Evolutionary conservation across 2,797 vertebrate genomes (phyloP).

Genomic region (Allobates femoralis): DNA sequence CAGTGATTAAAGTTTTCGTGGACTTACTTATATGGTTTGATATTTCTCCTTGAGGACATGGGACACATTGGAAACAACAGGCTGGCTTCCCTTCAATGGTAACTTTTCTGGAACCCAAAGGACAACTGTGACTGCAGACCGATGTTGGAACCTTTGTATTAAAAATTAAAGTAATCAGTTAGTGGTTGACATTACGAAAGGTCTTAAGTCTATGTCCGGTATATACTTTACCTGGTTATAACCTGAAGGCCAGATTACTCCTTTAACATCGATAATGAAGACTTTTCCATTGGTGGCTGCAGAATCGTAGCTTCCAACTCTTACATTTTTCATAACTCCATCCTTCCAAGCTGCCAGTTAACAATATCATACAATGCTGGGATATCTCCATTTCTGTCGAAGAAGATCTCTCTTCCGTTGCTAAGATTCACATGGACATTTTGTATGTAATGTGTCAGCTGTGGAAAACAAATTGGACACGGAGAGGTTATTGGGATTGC

Average conservation of each 20-base stretch:
- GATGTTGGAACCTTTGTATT: conserved; percentile 23
- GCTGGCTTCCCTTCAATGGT: not conserved
- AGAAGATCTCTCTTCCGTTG: conserved; percentile 9
- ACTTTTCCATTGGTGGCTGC: not conserved
- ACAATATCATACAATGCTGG: conserved; percentile 40
- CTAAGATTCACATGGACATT: not conserved
- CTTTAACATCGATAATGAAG: not conserved
- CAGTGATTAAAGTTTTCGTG: not conserved
- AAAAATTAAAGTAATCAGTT: not conserved
- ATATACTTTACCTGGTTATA: conserved; percentile 4
- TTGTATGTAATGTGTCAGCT: conserved; percentile 21
- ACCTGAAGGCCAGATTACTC: not conserved
- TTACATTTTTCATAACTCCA: not conserved
- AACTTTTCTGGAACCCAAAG: conserved; percentile 19
- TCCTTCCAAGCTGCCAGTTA: conserved; percentile 28
- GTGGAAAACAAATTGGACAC: not conserved
- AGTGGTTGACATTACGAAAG: not conserved
- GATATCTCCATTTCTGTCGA: conserved; percentile 11
- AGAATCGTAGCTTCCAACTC: conserved; percentile 28
- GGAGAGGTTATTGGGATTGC: too few relatives aligned
- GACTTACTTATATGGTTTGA: conserved; percentile 35
- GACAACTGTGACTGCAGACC: conserved; percentile 37
- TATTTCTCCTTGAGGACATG: conserved; percentile 36
- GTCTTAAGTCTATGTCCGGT: not conserved
- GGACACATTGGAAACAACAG: conserved; percentile 36